Percentiles rank a stretch among this genome's conserved stretches.
Conservation (phyloP, 2,888 invertebrate genomes). For the Serripes groenlandicus region DNA sequence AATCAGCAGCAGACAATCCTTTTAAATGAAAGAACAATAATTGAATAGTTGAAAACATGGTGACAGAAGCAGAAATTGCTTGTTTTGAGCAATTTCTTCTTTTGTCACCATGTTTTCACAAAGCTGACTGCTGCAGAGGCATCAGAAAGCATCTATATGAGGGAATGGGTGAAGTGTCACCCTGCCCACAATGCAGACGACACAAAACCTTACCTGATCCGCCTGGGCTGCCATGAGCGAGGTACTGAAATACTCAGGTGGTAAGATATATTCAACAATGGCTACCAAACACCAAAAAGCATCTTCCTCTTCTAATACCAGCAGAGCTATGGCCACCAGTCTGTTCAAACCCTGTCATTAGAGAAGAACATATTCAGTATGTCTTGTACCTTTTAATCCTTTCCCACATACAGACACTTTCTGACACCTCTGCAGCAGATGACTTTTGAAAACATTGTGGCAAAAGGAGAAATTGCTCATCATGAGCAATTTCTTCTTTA, state of each 20-base stretch:
- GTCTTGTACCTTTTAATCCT: neutral
- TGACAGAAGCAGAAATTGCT: no score
- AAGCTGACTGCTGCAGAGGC: neutral
- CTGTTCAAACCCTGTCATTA: conserved; percentile 88
- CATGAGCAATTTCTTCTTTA: neutral
- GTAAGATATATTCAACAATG: conserved; percentile 88
- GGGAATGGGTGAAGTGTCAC: neutral
- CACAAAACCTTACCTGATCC: conserved; percentile 88
- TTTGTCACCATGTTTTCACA: neutral
- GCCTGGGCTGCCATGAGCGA: conserved; percentile 88
- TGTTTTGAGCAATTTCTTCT: neutral
- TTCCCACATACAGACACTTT: neutral
- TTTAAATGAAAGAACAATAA: no score
- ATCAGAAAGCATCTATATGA: neutral
- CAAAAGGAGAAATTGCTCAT: neutral
- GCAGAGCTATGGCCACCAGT: conserved; percentile 88
- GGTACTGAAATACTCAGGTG: conserved; percentile 87
- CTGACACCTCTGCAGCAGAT: neutral
- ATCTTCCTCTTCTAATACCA: conserved; percentile 88
- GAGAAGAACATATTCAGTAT: neutral
- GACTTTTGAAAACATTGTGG: neutral
- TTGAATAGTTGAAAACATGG: no score
- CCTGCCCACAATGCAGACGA: neutral
- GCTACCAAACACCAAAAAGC: conserved; percentile 88
- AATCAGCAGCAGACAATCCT: no score